Evolutionary conservation across 2,888 invertebrate species (phyloP), one percentile per base, ranked within the genome.

Genomic region (Cryptophagus acutangulus): DNA sequence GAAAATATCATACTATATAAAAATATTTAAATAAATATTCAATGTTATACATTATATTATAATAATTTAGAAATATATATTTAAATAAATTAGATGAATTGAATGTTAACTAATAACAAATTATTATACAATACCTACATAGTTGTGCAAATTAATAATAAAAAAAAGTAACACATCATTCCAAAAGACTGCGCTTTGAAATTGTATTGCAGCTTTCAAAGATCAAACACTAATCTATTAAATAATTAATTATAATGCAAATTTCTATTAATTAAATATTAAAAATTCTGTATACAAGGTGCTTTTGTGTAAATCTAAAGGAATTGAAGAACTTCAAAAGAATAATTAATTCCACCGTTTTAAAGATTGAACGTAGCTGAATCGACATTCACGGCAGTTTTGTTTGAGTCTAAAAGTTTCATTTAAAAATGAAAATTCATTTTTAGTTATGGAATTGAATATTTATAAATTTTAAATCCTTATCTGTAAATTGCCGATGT

Each of bases 121-220:
- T 20, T 4, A n/a, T 6, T 26, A 26, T 4, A 26, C n/a, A 26
- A 4, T 6, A 6, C 3, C 20, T 8, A 8, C 9, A 20, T 20
- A 8, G 12, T 26, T 26, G 12, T 26, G 12, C 12, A 26, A n/a
- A 26, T 26, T 3, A 26, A 4, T 3, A 26, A 3, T 26, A 6
- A 6, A 8, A 26, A 6, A 26, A 26, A 26, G 4, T 45, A 52
- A 54, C 49, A 55, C 53, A 55, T 55, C 52, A 56, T 55, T 55
- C 51, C 51, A 52, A 57, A 48, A 61, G 59, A 61, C 59, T 59
- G 61, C n/a, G n/a, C 50, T 55, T 55, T 55, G 57, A 54, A 48
- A 55, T 51, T 57, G 56, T 52, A 57, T 54, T 57, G 58, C 49
- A 51, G 28, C 26, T 13, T 26, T 26, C 12, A 26, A 20, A 8